A percentile compares a stretch with the other conserved stretches of the same genome.
Evolutionary conservation across 2,113 vertebrate species (phyloP).

Genomic region (Eidolon helvum): DNA sequence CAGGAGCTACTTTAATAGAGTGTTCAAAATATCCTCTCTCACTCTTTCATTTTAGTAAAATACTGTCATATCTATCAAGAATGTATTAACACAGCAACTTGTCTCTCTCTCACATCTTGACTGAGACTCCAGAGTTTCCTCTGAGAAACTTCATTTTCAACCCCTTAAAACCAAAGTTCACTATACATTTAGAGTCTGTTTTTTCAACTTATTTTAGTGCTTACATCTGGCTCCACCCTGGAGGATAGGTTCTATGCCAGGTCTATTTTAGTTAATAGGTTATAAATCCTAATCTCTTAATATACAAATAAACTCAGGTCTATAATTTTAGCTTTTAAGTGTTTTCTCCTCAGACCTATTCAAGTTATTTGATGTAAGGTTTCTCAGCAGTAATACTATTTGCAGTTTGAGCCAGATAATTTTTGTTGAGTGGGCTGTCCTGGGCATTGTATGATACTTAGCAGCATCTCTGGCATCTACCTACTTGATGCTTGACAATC

Average conservation of each 20-base stretch:
- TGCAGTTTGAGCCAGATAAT: neutral
- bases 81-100: neutral
- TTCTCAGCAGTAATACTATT: neutral
- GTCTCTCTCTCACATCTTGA: neutral
- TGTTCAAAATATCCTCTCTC: neutral
- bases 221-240: neutral
- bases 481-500: neutral
- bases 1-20: neutral
- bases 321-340: neutral
- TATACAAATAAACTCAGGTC: neutral
- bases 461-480: neutral
- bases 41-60: neutral
- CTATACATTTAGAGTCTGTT: neutral
- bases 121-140: neutral
- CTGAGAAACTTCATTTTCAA: neutral
- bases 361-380: neutral
- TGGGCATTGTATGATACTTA: neutral
- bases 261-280: neutral
- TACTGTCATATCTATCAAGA: neutral
- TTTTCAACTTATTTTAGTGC: neutral
- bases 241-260: neutral
- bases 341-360: neutral
- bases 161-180: neutral
- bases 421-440: neutral
- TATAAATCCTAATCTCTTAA: neutral